Percentiles rank a stretch among this genome's conserved stretches.
These are phyloP conservation scores for Caenorhabditis doughertyi DNA, from an alignment of 2,888 invertebrate genomes.

Conservation along the genomic window DNA sequence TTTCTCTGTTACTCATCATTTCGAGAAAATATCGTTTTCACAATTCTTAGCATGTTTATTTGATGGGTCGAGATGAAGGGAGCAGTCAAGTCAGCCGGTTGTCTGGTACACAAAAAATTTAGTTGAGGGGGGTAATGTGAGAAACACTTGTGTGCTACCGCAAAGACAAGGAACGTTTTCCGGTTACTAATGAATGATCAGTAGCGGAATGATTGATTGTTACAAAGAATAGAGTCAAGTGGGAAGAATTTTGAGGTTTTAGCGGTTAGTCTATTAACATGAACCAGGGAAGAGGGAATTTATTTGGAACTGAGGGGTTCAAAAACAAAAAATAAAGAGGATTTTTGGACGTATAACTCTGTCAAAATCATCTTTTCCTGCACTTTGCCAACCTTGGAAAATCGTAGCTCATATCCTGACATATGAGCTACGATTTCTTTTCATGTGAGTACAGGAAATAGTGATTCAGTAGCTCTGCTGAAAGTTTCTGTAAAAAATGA, in stretches of 20 bases:
- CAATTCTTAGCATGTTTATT: conserved; percentile 47
- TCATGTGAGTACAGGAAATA: no score
- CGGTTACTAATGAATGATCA: conserved; percentile 49
- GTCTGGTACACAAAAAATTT: conserved; percentile 9
- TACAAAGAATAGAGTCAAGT: conserved; percentile 25
- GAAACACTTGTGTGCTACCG: conserved; percentile 54
- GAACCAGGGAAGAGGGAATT: not conserved
- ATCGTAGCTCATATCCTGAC: no score
- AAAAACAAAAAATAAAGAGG: no score
- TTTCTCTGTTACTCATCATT: conserved; percentile 9
- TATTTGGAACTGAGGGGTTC: no score
- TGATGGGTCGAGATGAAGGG: conserved; percentile 20
- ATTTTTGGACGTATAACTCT: no score
- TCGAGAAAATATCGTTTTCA: conserved; percentile 45
- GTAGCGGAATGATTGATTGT: conserved; percentile 17
- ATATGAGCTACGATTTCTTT: no score
- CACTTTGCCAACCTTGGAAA: no score
- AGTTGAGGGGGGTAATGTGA: conserved; percentile 35
- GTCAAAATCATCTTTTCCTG: no score
- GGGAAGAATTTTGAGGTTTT: not conserved
- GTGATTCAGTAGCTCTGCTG: no score
- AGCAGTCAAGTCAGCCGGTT: conserved; percentile 40
- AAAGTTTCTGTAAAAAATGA: no score
- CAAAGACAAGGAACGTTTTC: conserved; percentile 45
- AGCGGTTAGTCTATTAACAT: not conserved